A percentile compares a stretch with the other conserved stretches of the same genome.
phyloP scores from a whole-genome alignment of 2,888 invertebrate genomes.

The Napeogenes inachia region DNA sequence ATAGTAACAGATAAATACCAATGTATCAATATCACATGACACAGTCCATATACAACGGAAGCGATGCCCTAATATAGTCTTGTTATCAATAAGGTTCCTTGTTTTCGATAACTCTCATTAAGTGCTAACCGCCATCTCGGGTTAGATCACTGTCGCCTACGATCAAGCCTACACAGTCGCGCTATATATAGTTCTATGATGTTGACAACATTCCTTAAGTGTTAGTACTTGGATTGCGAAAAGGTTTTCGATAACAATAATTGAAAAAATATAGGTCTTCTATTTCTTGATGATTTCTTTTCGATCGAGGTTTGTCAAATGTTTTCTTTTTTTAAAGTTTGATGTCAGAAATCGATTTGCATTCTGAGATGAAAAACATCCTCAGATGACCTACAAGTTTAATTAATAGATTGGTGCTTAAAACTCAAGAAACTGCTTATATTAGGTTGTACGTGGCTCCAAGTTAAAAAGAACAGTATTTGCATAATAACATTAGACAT shows the following conservation, averaged over 20 bases:
- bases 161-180: slow-evolving; percentile 33
- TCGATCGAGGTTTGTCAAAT: no score
- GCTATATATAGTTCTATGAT: slow-evolving; percentile 34
- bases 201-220: slow-evolving; percentile 35
- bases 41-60: slow-evolving; percentile 18
- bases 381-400: no score
- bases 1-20: not conserved
- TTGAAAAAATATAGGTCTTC: not conserved
- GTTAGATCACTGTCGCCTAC: slow-evolving; percentile 32
- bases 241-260: not conserved
- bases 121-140: slow-evolving; percentile 12
- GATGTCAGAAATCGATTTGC: no score
- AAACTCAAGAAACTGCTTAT: no score
- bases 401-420: no score
- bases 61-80: slow-evolving; percentile 17
- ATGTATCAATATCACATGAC: slow-evolving; percentile 13
- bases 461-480: no score
- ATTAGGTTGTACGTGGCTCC: no score
- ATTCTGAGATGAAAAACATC: no score
- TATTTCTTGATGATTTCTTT: no score
- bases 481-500: no score
- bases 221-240: slow-evolving; percentile 19
- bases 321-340: no score
- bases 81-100: slow-evolving; percentile 20
- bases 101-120: slow-evolving; percentile 23